These are phyloP conservation scores for Chiloscyllium punctatum DNA, from an alignment of 2,797 vertebrate species.

Conservation along the genomic window DNA sequence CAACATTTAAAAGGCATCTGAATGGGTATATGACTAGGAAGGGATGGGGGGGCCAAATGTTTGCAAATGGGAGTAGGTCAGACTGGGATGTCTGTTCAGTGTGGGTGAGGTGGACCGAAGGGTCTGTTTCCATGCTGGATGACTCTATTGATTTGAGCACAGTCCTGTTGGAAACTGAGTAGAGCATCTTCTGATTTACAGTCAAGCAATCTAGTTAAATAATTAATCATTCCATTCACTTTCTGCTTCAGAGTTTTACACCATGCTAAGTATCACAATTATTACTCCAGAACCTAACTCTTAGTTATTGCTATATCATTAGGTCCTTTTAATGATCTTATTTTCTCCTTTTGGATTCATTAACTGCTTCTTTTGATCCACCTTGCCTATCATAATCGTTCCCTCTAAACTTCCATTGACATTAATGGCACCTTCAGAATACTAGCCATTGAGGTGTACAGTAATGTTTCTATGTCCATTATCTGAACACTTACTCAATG, in stretches of 20 bases:
- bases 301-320: not conserved
- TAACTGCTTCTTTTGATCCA: not conserved
- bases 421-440: not conserved
- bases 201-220: not conserved
- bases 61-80: too few species aligned
- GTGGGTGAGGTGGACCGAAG: too few species aligned
- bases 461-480: not conserved
- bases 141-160: not conserved
- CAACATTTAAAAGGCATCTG: too few species aligned
- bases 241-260: not conserved
- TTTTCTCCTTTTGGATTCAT: not conserved
- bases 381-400: not conserved
- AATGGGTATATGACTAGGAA: too few species aligned
- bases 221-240: not conserved
- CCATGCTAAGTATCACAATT: not conserved
- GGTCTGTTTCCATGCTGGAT: too few species aligned
- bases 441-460: not conserved
- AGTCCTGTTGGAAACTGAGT: not conserved
- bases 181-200: not conserved
- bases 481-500: not conserved
- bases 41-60: too few species aligned
- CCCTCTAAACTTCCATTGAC: not conserved
- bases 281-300: not conserved
- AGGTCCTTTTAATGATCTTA: not conserved
- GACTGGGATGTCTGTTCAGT: too few species aligned